Evolutionary conservation across 2,797 vertebrate genomes (phyloP), one percentile per base, ranked within the genome.

Genomic region (Anomalospiza imberbis): DNA sequence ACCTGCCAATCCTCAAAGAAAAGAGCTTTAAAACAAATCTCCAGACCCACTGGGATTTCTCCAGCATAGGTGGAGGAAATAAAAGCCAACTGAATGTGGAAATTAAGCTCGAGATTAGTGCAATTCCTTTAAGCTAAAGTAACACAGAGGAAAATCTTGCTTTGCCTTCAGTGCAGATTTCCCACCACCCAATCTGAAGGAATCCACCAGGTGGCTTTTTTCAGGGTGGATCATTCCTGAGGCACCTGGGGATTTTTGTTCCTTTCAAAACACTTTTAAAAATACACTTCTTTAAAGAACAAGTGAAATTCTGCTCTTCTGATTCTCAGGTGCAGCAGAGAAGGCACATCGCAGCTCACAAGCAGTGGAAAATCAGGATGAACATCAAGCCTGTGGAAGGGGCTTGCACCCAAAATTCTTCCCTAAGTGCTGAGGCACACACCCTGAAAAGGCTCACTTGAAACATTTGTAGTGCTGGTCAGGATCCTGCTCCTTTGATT

Each of bases 201-300:
- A 83, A 83, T 76, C 73, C 25, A 11, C 45, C 53, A 91, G 60
- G 20, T 73, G 80, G 24, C 45, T 51, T 74, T 66, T 66, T 94
- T 82, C 86, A 60, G 76, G 78, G 45, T 53, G 55, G 55, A 31
- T 80, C 85, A 40, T n/a, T 71, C 80, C 68, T 11, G 18, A 42
- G 28, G 28, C 53, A 94, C n/a, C 62, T 95, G 93, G 24, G 54
- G 74, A 76, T 86, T 95, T 95, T 83, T 91, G 20, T 53, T 85
- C 95, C 85, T 53, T 71, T 92, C 70, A 78, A 89, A 81, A 42
- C 58, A 71, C 51, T 29, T 53, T 25, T 22, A 48, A 67, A 93
- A 75, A 40, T 1, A 32, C 0, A 0, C 12, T 22, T 85, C 54
- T 72, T 83, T 10, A 36, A 53, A 89, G 55, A 72, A n/a, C 10